Conservation (phyloP, 2,888 invertebrate species). For the Lithodes maja region DNA sequence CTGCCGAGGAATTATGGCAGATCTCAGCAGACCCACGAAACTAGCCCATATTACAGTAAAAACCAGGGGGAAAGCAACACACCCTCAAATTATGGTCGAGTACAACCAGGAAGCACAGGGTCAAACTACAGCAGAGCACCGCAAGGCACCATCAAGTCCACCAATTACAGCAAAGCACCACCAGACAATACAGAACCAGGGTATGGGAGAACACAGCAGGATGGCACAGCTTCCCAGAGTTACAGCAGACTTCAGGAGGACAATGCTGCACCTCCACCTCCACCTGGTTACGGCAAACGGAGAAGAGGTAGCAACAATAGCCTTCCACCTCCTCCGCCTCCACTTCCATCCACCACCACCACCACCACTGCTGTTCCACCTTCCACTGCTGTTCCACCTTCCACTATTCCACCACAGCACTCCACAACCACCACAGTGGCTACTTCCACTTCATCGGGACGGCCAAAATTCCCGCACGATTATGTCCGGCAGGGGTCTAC, state of each 20-base stretch:
- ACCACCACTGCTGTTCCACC: background rate
- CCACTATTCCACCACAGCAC: too few species aligned
- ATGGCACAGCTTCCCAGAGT: background rate
- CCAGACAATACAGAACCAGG: background rate
- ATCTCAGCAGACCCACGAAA: background rate
- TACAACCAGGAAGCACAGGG: background rate
- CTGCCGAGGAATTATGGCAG: background rate
- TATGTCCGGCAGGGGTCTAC: slow-evolving; percentile 58
- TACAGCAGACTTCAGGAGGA: background rate
- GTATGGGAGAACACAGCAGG: background rate
- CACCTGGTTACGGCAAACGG: background rate
- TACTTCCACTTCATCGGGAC: slow-evolving; percentile 9
- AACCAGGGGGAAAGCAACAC: background rate
- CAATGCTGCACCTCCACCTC: too few species aligned
- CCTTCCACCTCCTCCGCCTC: background rate
- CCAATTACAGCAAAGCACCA: background rate
- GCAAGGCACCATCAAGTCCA: background rate
- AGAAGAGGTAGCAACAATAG: background rate
- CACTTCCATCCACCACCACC: background rate
- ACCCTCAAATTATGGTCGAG: background rate
- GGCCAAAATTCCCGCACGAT: slow-evolving; percentile 53
- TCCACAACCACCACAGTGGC: too few species aligned
- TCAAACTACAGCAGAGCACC: slow-evolving; percentile 1
- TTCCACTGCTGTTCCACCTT: background rate
- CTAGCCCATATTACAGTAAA: background rate